Evolutionary conservation across 1,140 invertebrate species (phyloP).

Genomic region (Adelges cooleyi): DNA sequence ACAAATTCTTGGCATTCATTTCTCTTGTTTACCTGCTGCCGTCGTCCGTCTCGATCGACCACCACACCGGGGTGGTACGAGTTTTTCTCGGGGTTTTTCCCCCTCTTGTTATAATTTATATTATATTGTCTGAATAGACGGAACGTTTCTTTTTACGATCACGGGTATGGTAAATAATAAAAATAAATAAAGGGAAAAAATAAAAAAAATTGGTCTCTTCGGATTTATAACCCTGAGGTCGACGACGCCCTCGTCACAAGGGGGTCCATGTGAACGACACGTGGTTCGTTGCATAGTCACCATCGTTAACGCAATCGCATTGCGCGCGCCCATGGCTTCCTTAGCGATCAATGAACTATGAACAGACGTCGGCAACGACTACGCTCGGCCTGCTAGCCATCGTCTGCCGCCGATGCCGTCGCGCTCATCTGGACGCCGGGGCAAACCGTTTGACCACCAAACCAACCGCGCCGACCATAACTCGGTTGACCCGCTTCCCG

Average conservation of each 20-base stretch:
- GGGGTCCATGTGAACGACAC: slow-evolving; percentile 19
- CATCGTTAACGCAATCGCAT: neutral
- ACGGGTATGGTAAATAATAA: too few species aligned
- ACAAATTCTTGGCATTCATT: slow-evolving; percentile 29
- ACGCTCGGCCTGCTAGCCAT: neutral
- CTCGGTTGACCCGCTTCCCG: too few species aligned
- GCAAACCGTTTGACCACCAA: slow-evolving; percentile 25
- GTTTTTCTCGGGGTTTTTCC: too few species aligned
- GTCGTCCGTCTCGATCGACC: too few species aligned
- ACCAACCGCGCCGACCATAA: neutral
- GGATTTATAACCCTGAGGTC: too few species aligned
- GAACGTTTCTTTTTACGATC: too few species aligned
- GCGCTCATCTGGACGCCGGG: neutral
- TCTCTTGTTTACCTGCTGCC: slow-evolving; percentile 12
- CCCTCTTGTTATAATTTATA: too few species aligned
- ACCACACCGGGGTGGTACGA: too few species aligned
- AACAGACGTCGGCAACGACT: neutral
- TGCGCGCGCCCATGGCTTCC: slow-evolving; percentile 20
- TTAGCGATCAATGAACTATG: slow-evolving; percentile 22
- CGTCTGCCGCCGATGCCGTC: neutral
- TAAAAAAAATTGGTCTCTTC: too few species aligned
- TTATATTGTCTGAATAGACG: too few species aligned
- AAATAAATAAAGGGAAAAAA: too few species aligned
- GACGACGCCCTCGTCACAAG: too few species aligned
- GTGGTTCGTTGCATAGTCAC: neutral